A percentile compares a stretch with the other conserved stretches of the same genome.
phyloP scores from a whole-genome alignment of 2,888 invertebrate species.

The Thymelicus acteon region DNA sequence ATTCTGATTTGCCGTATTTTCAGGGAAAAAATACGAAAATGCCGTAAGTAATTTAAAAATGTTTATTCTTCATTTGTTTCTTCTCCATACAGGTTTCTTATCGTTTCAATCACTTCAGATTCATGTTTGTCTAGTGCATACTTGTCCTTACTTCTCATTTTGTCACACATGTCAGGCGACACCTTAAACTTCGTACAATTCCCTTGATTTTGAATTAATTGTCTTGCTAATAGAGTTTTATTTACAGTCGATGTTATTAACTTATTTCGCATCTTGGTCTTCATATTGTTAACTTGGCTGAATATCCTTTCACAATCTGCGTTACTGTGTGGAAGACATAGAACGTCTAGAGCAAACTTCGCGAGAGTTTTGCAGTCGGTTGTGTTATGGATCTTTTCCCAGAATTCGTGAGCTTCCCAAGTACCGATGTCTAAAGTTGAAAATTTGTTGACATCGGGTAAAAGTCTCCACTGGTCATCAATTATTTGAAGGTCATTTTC shows the following conservation, averaged over 20 bases:
- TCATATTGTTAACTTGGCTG: conserved; percentile 17
- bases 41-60: conserved; percentile 16
- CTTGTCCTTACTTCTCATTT: conserved; percentile 24
- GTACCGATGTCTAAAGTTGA: conserved; percentile 34
- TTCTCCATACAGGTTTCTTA: conserved; percentile 39
- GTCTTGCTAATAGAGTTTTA: conserved; percentile 36
- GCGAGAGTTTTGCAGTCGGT: conserved; percentile 37
- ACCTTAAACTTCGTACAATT: conserved; percentile 36
- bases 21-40: conserved; percentile 8
- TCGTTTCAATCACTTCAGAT: conserved; percentile 37
- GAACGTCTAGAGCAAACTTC: conserved; percentile 20
- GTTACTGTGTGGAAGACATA: conserved; percentile 28
- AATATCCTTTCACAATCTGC: conserved; percentile 37
- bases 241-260: conserved; percentile 34
- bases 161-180: conserved; percentile 32
- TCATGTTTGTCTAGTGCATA: conserved; percentile 38
- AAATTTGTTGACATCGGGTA: conserved; percentile 35
- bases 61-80: conserved; percentile 1
- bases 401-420: conserved; percentile 37
- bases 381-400: conserved; percentile 30
- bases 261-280: conserved; percentile 30
- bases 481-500: conserved; percentile 29
- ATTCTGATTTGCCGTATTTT: conserved; percentile 4
- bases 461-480: conserved; percentile 39
- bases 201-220: conserved; percentile 37